Conservation (phyloP, 2,797 vertebrate species). For the Poecilia wingei region DNA sequence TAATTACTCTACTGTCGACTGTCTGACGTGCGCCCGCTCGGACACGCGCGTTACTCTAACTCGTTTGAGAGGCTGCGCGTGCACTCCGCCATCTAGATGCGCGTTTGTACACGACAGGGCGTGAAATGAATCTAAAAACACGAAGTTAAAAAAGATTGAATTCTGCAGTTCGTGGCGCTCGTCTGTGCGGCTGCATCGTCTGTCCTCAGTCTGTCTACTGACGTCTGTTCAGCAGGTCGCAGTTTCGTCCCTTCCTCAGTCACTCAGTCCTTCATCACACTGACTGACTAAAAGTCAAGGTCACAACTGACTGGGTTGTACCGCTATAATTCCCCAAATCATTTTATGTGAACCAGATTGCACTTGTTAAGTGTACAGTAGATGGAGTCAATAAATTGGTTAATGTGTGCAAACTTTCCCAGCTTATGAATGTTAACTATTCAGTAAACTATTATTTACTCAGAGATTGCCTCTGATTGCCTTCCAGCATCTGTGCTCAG, state of each 20-base stretch:
- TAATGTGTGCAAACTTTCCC: not conserved
- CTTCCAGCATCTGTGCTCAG: not conserved
- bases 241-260: not conserved
- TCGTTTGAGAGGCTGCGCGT: not conserved
- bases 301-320: not conserved
- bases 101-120: not conserved
- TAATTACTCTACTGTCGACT: not conserved
- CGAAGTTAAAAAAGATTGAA: not conserved
- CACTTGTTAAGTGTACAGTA: not conserved
- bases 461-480: conserved; percentile 2
- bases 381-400: not conserved
- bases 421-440: not conserved
- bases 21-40: not conserved
- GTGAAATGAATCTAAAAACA: not conserved
- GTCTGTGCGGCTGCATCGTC: not conserved
- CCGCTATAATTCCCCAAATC: not conserved
- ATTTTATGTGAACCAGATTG: not conserved
- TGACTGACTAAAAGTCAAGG: not conserved
- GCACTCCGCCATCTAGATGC: not conserved
- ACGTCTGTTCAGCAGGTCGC: not conserved
- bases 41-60: not conserved
- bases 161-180: not conserved
- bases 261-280: not conserved
- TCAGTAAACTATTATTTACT: not conserved
- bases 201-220: not conserved